These are phyloP conservation scores for Sussaba pulchella DNA, from an alignment of 2,888 invertebrate species.

Conservation along the genomic window DNA sequence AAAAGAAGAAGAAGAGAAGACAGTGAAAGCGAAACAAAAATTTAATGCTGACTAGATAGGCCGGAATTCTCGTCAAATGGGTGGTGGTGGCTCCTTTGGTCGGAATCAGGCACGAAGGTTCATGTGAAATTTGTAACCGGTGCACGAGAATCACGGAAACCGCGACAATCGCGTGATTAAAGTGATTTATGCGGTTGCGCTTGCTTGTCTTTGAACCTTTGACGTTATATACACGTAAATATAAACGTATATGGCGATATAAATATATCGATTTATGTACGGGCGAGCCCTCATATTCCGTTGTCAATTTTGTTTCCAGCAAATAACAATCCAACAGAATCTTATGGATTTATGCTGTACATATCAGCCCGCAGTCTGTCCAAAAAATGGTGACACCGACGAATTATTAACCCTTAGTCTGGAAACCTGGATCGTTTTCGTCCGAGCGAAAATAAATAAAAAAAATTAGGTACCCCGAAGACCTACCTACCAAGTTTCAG, in stretches of 20 bases:
- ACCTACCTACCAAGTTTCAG: too few relatives aligned
- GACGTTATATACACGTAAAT: too few relatives aligned
- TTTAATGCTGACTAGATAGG: conserved; percentile 54
- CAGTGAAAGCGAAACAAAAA: conserved; percentile 9
- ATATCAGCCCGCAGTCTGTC: conserved; percentile 30
- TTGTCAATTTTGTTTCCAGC: conserved; percentile 29
- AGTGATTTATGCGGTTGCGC: conserved; percentile 64
- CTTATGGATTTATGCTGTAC: conserved; percentile 7
- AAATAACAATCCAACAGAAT: conserved; percentile 11
- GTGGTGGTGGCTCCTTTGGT: conserved; percentile 7
- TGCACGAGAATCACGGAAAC: conserved; percentile 60
- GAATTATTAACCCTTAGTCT: too few relatives aligned
- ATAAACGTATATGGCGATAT: too few relatives aligned
- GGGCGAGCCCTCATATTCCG: conserved; percentile 11
- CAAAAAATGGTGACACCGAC: conserved; percentile 20
- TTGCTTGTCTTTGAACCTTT: neutral
- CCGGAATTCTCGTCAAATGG: conserved; percentile 33
- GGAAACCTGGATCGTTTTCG: too few relatives aligned
- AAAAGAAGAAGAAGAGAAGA: conserved; percentile 21
- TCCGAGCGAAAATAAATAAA: too few relatives aligned
- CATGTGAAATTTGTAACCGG: conserved; percentile 64
- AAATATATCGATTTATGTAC: neutral
- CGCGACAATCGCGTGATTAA: conserved; percentile 70
- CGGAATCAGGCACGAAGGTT: conserved; percentile 67
- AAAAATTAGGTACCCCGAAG: too few relatives aligned